These are phyloP conservation scores for Aromia moschata DNA, from an alignment of 2,888 invertebrate species.

Conservation along the genomic window DNA sequence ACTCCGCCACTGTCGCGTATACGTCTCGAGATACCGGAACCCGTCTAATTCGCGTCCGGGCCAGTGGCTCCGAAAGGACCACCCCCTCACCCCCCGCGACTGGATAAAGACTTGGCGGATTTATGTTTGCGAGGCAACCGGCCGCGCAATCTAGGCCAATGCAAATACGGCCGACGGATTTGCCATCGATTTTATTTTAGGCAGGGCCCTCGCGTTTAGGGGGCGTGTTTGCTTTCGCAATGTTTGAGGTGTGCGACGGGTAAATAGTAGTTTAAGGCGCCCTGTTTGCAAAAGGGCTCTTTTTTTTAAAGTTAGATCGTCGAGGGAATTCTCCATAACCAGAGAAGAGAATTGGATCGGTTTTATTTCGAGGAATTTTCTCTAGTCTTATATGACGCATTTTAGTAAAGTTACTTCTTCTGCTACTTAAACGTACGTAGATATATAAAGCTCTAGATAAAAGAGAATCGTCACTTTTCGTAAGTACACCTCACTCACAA, in stretches of 20 bases:
- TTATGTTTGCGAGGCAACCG: slow-evolving; percentile 49
- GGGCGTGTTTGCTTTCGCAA: slow-evolving; percentile 2
- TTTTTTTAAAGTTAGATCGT: neutral
- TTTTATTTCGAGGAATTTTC: too few species aligned
- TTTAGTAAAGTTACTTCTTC: too few species aligned
- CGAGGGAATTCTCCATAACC: too few species aligned
- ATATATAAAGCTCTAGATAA: too few species aligned
- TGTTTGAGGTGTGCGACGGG: neutral
- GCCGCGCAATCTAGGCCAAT: slow-evolving; percentile 51
- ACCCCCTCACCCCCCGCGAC: slow-evolving; percentile 48
- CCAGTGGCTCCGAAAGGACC: slow-evolving; percentile 51
- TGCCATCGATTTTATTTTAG: slow-evolving; percentile 45
- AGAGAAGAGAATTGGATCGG: too few species aligned
- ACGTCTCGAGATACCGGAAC: slow-evolving; percentile 53
- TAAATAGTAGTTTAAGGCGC: slow-evolving; percentile 1
- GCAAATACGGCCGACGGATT: slow-evolving; percentile 48
- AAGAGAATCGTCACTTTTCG: too few species aligned
- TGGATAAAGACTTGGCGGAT: too few species aligned
- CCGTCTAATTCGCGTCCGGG: slow-evolving; percentile 53
- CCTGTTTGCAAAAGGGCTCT: neutral
- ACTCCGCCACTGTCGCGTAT: too few species aligned
- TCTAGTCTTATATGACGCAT: too few species aligned
- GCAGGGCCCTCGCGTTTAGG: neutral
- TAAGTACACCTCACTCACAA: too few species aligned
- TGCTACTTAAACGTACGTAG: too few species aligned